These are phyloP conservation scores for Aratinga solstitialis DNA, from an alignment of 2,797 vertebrate genomes.

Conservation along the genomic window DNA sequence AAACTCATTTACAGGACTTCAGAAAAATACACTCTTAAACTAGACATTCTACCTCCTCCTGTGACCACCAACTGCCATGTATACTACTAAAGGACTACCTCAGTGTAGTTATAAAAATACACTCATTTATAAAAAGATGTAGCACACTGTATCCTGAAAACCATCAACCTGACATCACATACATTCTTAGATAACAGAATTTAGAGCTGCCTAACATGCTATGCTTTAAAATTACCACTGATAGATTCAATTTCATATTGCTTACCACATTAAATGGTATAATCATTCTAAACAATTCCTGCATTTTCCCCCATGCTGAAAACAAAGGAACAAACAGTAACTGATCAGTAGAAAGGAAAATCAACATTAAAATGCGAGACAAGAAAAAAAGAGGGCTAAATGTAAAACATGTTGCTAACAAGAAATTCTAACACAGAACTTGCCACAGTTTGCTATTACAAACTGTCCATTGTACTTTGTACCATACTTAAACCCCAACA, in stretches of 20 bases:
- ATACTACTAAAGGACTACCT: background rate
- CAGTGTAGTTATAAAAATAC: background rate
- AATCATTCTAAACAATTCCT: background rate
- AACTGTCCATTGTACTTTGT: background rate
- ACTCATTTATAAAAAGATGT: background rate
- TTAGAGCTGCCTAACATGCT: background rate
- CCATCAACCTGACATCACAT: background rate
- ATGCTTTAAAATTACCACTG: background rate
- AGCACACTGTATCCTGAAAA: background rate
- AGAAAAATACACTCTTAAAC: background rate
- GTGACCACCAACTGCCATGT: background rate
- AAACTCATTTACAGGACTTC: background rate
- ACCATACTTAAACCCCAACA: background rate
- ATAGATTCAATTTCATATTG: background rate
- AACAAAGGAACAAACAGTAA: background rate
- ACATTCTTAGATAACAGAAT: background rate
- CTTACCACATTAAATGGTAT: background rate
- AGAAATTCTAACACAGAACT: background rate
- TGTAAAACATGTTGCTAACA: background rate
- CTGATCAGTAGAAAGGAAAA: background rate
- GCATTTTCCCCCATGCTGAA: background rate
- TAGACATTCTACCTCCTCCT: background rate
- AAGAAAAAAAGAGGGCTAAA: background rate
- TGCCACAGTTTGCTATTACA: background rate
- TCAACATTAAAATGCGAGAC: background rate